Evolutionary conservation across 1,140 invertebrate genomes (phyloP).

Genomic region (Vanessa atalanta): DNA sequence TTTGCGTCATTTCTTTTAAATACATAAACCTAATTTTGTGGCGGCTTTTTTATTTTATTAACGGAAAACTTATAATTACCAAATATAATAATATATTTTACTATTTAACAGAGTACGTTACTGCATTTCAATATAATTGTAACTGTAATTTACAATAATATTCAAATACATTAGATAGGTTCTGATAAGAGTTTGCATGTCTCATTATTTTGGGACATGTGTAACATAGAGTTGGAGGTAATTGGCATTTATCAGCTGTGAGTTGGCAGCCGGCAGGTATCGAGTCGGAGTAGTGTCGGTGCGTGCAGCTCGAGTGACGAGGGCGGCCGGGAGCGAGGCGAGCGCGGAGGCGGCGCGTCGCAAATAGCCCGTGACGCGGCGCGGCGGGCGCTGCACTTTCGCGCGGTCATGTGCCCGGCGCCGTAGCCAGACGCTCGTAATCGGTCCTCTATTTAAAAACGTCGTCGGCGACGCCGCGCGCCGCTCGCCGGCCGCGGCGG

Average conservation of each 20-base stretch:
- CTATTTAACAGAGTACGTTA: too few relatives aligned
- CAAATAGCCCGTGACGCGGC: slow-evolving; percentile 77
- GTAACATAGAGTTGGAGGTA: neutral
- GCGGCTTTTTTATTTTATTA: too few relatives aligned
- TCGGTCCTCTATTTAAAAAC: slow-evolving; percentile 78
- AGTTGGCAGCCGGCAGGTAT: slow-evolving; percentile 10
- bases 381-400: slow-evolving; percentile 75
- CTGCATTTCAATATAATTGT: too few relatives aligned
- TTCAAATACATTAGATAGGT: too few relatives aligned
- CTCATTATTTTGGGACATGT: neutral
- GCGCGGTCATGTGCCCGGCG: slow-evolving; percentile 75
- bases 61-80: too few relatives aligned
- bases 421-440: slow-evolving; percentile 75
- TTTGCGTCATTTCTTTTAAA: too few relatives aligned
- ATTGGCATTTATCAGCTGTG: slow-evolving; percentile 8
- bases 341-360: slow-evolving; percentile 55
- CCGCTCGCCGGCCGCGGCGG: slow-evolving; percentile 52
- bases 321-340: slow-evolving; percentile 34
- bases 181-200: neutral
- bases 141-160: too few relatives aligned
- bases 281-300: slow-evolving; percentile 1
- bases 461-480: slow-evolving; percentile 58
- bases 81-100: too few relatives aligned
- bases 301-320: slow-evolving; percentile 27
- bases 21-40: too few relatives aligned